Evolutionary conservation across 1,140 invertebrate species (phyloP).

Genomic region (Drosophila paulistorum): DNA sequence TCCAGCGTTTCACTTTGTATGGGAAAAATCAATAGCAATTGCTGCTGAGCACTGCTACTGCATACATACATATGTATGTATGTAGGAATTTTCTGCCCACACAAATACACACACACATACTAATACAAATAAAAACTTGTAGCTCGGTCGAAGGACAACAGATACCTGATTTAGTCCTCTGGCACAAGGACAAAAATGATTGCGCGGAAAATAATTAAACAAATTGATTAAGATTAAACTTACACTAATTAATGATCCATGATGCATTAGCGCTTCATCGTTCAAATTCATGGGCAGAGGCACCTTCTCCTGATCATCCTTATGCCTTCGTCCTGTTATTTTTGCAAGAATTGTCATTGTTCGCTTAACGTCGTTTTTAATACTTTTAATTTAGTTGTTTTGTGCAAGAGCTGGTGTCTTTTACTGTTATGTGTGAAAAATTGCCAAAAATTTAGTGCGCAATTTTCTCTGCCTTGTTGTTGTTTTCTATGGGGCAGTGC

Average conservation of each 20-base stretch:
- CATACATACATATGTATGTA: conserved; percentile 1
- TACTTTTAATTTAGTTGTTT: conserved; percentile 8
- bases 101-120: background rate
- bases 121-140: conserved; percentile 55
- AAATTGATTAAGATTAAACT: conserved; percentile 26
- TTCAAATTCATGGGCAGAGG: conserved; percentile 87
- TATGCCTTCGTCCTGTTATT: conserved; percentile 58
- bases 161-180: conserved; percentile 10
- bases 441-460: conserved; percentile 49
- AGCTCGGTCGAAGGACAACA: conserved; percentile 55
- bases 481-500: background rate
- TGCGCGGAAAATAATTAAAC: conserved; percentile 39
- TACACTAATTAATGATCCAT: conserved; percentile 69
- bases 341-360: conserved; percentile 71
- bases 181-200: conserved; percentile 63
- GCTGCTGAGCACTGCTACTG: conserved; percentile 42
- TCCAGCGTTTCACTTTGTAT: conserved; percentile 33
- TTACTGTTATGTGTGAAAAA: conserved; percentile 11
- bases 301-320: conserved; percentile 84
- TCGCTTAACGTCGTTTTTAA: conserved; percentile 13
- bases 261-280: conserved; percentile 68
- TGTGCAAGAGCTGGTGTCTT: conserved; percentile 8
- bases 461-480: conserved; percentile 33
- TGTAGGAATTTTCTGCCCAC: conserved; percentile 32
- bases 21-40: conserved; percentile 72